phyloP scores from a whole-genome alignment of 2,797 vertebrate genomes.

The Melopsittacus undulatus region DNA sequence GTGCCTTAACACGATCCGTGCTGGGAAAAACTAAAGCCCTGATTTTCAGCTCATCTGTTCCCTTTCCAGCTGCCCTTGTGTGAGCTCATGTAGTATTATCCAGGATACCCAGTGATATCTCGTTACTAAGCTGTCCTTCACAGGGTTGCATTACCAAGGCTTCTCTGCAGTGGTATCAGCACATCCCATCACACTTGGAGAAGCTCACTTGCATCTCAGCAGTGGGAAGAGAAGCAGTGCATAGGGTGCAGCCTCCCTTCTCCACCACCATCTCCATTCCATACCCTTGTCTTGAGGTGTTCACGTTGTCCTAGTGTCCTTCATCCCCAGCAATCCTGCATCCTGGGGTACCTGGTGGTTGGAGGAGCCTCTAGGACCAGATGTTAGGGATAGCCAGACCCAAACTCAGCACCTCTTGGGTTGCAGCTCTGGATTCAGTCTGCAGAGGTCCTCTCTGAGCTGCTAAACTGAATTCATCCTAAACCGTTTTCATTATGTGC shows the following conservation, averaged over 20 bases:
- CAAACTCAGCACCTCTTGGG: not conserved
- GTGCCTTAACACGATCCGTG: accelerated
- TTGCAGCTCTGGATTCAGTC: not conserved
- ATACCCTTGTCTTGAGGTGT: not conserved
- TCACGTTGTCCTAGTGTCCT: not conserved
- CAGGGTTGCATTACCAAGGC: not conserved
- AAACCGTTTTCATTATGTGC: not conserved
- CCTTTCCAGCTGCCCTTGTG: not conserved
- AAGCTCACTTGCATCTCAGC: not conserved
- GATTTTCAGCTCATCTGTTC: not conserved
- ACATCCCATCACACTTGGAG: not conserved
- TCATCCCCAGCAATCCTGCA: not conserved
- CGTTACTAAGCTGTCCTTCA: not conserved
- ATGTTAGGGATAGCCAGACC: not conserved
- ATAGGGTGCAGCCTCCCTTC: not conserved
- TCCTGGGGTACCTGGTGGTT: not conserved
- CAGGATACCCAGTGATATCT: accelerated
- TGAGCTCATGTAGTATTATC: not conserved
- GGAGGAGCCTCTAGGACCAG: not conserved
- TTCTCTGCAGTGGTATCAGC: not conserved
- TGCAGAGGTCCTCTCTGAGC: not conserved
- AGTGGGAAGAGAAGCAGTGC: not conserved
- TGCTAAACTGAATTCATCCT: not conserved
- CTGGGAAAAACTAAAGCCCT: not conserved
- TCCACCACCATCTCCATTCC: not conserved